Evolutionary conservation across 2,113 vertebrate species (phyloP).

Genomic region (Nothoprocta pentlandii): DNA sequence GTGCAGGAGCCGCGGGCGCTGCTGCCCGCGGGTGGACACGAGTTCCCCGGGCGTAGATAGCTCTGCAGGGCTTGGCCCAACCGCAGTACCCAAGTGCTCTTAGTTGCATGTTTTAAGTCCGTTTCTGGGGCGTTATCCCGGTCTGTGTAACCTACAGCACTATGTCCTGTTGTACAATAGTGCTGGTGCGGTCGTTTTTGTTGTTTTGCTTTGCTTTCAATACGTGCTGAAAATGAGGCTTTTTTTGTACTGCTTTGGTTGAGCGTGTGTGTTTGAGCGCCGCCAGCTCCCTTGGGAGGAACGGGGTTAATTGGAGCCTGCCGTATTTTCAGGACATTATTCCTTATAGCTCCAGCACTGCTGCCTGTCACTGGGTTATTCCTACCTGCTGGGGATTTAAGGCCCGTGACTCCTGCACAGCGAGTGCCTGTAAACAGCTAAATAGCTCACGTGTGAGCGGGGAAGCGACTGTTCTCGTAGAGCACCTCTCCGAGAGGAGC

Average conservation of each 20-base stretch:
- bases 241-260: background rate
- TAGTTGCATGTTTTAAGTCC: background rate
- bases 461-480: background rate
- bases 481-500: background rate
- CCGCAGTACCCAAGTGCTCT: background rate
- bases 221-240: background rate
- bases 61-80: background rate
- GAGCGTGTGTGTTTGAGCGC: background rate
- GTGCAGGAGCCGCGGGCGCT: no score
- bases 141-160: background rate
- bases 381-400: background rate
- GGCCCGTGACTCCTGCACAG: background rate
- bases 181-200: background rate
- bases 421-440: background rate
- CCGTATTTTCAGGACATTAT: background rate
- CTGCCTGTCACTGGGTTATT: background rate
- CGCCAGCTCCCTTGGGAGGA: background rate
- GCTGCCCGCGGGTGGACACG: no score
- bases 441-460: background rate
- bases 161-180: background rate
- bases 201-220: background rate
- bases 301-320: background rate
- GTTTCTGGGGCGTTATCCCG: background rate
- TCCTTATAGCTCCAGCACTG: background rate
- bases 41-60: no score